phyloP scores from a whole-genome alignment of 2,888 invertebrate species.

The Diarsia dahlii region DNA sequence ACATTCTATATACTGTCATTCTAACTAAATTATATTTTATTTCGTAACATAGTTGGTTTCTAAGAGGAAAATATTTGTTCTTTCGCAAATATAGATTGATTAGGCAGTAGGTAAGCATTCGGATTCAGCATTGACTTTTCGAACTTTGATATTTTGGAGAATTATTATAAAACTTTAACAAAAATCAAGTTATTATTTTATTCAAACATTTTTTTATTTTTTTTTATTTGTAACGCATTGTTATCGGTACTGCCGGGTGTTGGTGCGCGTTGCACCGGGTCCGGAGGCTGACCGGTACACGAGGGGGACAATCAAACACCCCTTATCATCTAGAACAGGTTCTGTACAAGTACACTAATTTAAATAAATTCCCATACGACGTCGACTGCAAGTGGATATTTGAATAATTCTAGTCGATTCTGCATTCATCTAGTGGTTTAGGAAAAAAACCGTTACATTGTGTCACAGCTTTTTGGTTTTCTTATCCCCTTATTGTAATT shows the following conservation, averaged over 20 bases:
- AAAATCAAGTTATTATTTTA: no score
- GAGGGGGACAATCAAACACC: slow-evolving; percentile 71
- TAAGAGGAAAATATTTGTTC: slow-evolving; percentile 41
- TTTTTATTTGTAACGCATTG: slow-evolving; percentile 4
- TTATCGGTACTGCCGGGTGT: slow-evolving; percentile 53
- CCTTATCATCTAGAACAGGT: slow-evolving; percentile 79
- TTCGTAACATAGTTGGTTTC: slow-evolving; percentile 49
- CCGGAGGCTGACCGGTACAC: slow-evolving; percentile 66
- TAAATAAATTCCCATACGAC: slow-evolving; percentile 82
- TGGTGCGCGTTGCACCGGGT: slow-evolving; percentile 51
- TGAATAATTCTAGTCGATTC: slow-evolving; percentile 62
- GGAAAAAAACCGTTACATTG: slow-evolving; percentile 68
- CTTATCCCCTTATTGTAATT: slow-evolving; percentile 61
- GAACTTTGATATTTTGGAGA: slow-evolving; percentile 49
- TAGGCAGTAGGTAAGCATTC: slow-evolving; percentile 30
- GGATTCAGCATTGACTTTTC: slow-evolving; percentile 42
- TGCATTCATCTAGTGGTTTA: slow-evolving; percentile 64
- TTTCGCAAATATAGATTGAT: slow-evolving; percentile 55
- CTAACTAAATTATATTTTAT: slow-evolving; percentile 52
- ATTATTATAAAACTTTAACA: neutral
- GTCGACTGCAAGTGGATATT: slow-evolving; percentile 69
- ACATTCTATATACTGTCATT: slow-evolving; percentile 58
- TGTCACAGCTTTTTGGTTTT: slow-evolving; percentile 57
- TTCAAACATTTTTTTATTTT: no score
- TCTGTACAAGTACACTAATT: slow-evolving; percentile 84